phyloP scores from a whole-genome alignment of 1,140 invertebrate genomes.

The Drosophila parabipectinata region DNA sequence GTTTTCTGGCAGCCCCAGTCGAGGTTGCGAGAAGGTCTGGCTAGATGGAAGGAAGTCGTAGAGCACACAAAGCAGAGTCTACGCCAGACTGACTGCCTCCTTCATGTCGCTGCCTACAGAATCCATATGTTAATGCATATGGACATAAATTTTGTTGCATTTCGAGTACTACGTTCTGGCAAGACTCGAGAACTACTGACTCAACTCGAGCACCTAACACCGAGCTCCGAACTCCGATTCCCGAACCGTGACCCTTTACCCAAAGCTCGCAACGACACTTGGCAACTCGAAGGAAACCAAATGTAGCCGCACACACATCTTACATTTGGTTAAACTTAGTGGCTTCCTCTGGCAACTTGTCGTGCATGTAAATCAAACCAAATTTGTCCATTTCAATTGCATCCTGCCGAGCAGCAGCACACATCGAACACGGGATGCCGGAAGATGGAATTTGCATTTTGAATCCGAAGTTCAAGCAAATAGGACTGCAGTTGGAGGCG shows the following conservation, averaged over 20 bases:
- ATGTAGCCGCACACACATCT: slow-evolving; percentile 11
- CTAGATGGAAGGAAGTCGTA: slow-evolving; percentile 2
- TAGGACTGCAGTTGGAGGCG: slow-evolving; percentile 6
- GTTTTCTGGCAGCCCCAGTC: slow-evolving; percentile 43
- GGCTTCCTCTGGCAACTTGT: slow-evolving; percentile 14
- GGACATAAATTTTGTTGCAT: slow-evolving; percentile 68
- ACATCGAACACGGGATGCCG: slow-evolving; percentile 21
- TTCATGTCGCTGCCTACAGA: slow-evolving; percentile 21
- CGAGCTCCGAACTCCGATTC: no score
- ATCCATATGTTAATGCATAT: slow-evolving; percentile 69
- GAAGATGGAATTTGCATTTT: slow-evolving; percentile 10
- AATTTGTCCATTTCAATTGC: slow-evolving; percentile 43
- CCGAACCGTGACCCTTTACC: not conserved
- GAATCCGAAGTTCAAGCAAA: slow-evolving; percentile 15
- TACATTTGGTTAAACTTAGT: not conserved
- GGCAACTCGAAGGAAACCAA: slow-evolving; percentile 33
- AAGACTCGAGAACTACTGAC: slow-evolving; percentile 25
- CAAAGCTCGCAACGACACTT: slow-evolving; percentile 9
- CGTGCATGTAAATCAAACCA: slow-evolving; percentile 42
- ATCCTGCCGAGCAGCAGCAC: slow-evolving; percentile 23
- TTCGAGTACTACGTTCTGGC: slow-evolving; percentile 33
- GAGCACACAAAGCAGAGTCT: slow-evolving; percentile 17
- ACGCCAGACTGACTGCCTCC: not conserved
- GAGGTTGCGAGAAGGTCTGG: slow-evolving; percentile 5
- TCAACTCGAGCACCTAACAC: not conserved